A percentile compares a stretch with the other conserved stretches of the same genome.
phyloP scores from a whole-genome alignment of 1,140 invertebrate genomes.

The Meloidogyne chitwoodi region DNA sequence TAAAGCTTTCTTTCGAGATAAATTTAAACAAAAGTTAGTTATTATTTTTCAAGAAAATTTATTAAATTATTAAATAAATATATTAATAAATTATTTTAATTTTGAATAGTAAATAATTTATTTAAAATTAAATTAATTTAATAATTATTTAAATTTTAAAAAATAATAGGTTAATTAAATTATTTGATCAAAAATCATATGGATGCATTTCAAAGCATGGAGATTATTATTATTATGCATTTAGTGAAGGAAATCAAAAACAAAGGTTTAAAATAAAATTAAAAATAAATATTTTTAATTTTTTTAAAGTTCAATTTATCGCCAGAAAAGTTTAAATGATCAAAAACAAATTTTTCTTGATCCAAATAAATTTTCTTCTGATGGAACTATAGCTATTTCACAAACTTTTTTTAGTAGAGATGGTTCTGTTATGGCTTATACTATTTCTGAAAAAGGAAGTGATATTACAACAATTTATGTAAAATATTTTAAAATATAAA shows the following conservation, averaged over 20 bases:
- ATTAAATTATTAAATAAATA: no score
- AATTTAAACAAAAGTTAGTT: constrained; percentile 69
- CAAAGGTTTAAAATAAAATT: constrained; percentile 70
- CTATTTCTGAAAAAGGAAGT: constrained; percentile 76
- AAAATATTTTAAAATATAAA: constrained; percentile 27
- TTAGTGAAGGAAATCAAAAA: constrained; percentile 89
- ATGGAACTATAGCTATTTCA: constrained; percentile 83
- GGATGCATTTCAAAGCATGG: constrained; percentile 79
- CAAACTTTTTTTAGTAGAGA: constrained; percentile 80
- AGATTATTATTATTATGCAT: constrained; percentile 81
- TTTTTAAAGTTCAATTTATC: constrained; percentile 78
- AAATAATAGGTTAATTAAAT: constrained; percentile 70
- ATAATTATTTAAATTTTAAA: neutral
- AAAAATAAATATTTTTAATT: constrained; percentile 8
- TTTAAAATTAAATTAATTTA: constrained; percentile 2
- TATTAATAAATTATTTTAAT: neutral
- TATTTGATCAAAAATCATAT: constrained; percentile 94
- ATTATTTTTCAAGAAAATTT: constrained; percentile 9
- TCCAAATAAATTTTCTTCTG: constrained; percentile 82
- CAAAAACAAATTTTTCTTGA: constrained; percentile 86
- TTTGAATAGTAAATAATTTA: neutral
- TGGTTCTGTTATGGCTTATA: constrained; percentile 83
- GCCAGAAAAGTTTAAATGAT: constrained; percentile 75
- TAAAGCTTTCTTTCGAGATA: constrained; percentile 70
- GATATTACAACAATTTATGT: constrained; percentile 84